A percentile compares a stretch with the other conserved stretches of the same genome.
Evolutionary conservation across 2,113 vertebrate species (phyloP).

Genomic region (Butorides virescens): DNA sequence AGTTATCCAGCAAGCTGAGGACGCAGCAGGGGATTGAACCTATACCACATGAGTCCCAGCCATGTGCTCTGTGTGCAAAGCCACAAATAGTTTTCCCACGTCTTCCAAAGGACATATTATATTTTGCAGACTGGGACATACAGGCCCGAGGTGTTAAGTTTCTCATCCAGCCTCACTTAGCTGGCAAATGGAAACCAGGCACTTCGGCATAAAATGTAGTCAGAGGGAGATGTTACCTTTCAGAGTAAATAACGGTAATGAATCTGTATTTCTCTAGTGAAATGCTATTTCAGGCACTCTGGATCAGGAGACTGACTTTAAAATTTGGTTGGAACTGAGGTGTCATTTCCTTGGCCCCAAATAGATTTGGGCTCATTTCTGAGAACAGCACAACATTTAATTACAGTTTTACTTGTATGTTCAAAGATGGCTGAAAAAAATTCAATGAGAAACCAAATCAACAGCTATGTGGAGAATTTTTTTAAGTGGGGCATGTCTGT

Average conservation of each 20-base stretch:
- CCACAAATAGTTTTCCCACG: conserved; percentile 47
- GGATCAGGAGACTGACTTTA: neutral
- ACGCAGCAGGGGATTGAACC: neutral
- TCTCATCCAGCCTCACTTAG: conserved; percentile 17
- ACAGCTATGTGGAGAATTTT: neutral
- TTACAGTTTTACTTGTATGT: neutral
- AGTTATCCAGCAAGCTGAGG: neutral
- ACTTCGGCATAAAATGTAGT: conserved; percentile 35
- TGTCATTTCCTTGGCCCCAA: neutral
- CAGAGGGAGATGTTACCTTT: conserved; percentile 15
- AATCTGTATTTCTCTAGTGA: neutral
- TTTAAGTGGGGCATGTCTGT: neutral
- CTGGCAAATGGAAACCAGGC: conserved; percentile 45
- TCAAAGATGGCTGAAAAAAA: neutral
- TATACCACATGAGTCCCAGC: neutral
- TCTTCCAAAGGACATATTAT: conserved; percentile 31
- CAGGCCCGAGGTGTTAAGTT: conserved; percentile 17
- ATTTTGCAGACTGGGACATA: conserved; percentile 28
- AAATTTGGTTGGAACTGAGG: neutral
- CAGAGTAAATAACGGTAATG: neutral
- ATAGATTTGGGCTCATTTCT: neutral
- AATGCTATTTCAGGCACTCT: neutral
- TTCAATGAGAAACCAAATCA: neutral
- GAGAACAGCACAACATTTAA: neutral
- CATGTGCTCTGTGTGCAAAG: conserved; percentile 9